These are phyloP conservation scores for Mallotus villosus DNA, from an alignment of 2,797 vertebrate genomes.

Conservation along the genomic window DNA sequence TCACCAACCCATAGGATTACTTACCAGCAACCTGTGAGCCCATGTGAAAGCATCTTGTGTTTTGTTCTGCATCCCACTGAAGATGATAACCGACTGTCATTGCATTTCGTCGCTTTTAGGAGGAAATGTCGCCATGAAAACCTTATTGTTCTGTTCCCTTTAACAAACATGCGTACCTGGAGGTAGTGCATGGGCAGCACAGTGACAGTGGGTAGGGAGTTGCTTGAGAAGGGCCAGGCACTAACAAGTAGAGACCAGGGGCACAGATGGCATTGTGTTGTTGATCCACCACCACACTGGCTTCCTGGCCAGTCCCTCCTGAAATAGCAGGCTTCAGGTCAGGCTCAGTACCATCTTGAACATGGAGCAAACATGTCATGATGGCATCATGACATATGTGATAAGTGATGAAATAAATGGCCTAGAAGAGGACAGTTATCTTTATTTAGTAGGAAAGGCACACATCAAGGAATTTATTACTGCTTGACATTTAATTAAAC, in stretches of 20 bases:
- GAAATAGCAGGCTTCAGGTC: not conserved
- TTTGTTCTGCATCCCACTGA: not conserved
- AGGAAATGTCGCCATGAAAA: not conserved
- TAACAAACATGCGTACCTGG: not conserved
- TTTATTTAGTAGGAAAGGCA: not conserved
- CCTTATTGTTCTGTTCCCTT: not conserved
- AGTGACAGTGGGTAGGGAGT: constrained; percentile 25
- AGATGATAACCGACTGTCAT: not conserved
- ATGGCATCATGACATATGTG: not conserved
- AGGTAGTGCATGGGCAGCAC: not conserved
- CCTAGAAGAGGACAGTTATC: not conserved
- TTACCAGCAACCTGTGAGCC: not conserved
- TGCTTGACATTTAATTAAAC: constrained; percentile 2
- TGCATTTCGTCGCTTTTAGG: not conserved
- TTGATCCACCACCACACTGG: constrained; percentile 42
- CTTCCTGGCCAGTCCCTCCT: constrained; percentile 36
- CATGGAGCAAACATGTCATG: not conserved
- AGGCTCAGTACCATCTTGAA: not conserved
- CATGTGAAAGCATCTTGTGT: not conserved
- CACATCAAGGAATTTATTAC: not conserved
- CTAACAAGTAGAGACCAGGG: constrained; percentile 46
- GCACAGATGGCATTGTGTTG: constrained; percentile 59
- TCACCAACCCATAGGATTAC: not conserved
- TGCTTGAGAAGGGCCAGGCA: not conserved
- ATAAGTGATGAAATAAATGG: not conserved